Evolutionary conservation across 2,888 invertebrate species (phyloP), one percentile per base, ranked within the genome.

Genomic region (Andrena dorsata): DNA sequence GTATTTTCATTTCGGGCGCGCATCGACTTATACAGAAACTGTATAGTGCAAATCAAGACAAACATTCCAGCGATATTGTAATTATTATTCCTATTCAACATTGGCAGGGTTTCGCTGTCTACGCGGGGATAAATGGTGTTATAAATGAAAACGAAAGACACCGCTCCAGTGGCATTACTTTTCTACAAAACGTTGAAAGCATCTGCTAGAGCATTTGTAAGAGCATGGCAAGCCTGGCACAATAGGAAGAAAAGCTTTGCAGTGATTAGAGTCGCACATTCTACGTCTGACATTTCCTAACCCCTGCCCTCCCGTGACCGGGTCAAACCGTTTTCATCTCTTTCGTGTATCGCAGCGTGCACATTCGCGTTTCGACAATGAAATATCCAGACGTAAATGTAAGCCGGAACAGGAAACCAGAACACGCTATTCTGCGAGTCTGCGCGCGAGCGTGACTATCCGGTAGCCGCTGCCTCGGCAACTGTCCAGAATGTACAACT

Each of bases 311-410:
- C 63, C 30, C 56, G 77, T 61, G 89, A 87, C 85, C 86, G 78
- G 89, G 88, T 90, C 89, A 88, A 78, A 87, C 88, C 79, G 81
- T 88, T 89, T 86, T 86, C 87, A 88, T 86, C 87, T 86, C 84
- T 83, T 82, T 79, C 83, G 84, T 83, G 84, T 82, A 83, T 80
- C 80, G 63, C 80, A 80, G 80, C 69, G 82, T 82, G 83, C 88
- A 83, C 84, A 86, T 83, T 87, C 85, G 85, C 87, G 74, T 87
- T 87, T 87, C 88, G 84, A 88, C 89, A 89, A 90, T 90, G 90
- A 88, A 90, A 89, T 86, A 88, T 87, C 86, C 86, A 88, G 88
- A 90, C 87, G 87, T 86, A 89, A 90, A 90, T 90, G 89, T 86
- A 87, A 88, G 87, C 88, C 90, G 90, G 90, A 90, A 90, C 68